These are phyloP conservation scores for Centrocercus urophasianus DNA, from an alignment of 2,113 vertebrate species.

Conservation along the genomic window DNA sequence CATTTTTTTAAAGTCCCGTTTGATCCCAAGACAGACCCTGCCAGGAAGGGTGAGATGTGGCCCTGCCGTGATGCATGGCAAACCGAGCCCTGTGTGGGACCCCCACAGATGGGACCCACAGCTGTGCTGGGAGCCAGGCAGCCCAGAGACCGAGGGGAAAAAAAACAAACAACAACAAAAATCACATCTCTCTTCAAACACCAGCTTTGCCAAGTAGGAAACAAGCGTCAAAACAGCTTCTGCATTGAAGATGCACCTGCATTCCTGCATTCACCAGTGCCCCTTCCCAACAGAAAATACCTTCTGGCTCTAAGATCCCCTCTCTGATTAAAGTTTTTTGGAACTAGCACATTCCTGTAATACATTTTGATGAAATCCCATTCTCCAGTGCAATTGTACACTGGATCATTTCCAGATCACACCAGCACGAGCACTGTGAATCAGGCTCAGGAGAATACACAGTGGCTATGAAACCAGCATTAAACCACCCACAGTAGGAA, in stretches of 20 bases:
- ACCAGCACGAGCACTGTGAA: constrained; percentile 24
- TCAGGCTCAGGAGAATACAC: constrained; percentile 41
- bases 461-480: constrained; percentile 10
- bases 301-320: constrained; percentile 1
- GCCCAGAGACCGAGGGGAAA: neutral
- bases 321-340: constrained; percentile 65
- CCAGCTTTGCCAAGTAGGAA: neutral
- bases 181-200: neutral
- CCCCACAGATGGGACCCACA: fast-evolving
- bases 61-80: neutral
- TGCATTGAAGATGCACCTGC: neutral
- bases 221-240: neutral
- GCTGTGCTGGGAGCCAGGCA: fast-evolving
- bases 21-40: neutral
- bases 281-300: constrained; percentile 30
- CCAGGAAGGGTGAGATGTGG: fast-evolving
- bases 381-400: constrained; percentile 43
- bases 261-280: neutral
- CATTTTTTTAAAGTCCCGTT: fast-evolving
- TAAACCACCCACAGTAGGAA: constrained; percentile 2
- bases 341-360: constrained; percentile 15
- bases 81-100: fast-evolving
- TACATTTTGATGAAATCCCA: constrained; percentile 57
- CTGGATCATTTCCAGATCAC: constrained; percentile 47
- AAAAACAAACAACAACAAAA: too few species aligned